phyloP scores from a whole-genome alignment of 2,113 vertebrate genomes.

The Hydrolagus affinis region DNA sequence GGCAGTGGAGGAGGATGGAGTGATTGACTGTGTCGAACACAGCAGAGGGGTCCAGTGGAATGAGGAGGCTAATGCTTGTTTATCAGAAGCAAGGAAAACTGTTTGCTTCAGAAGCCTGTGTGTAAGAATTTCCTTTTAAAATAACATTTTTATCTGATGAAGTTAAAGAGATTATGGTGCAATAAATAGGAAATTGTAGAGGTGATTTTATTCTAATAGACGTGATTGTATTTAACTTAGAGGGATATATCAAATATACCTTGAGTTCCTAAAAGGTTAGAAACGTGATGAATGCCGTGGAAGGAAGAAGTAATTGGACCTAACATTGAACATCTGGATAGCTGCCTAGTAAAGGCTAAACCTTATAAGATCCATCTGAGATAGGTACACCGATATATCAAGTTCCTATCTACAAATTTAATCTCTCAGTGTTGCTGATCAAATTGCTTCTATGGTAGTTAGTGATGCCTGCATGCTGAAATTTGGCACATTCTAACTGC shows the following conservation, averaged over 20 bases:
- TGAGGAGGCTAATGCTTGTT: too few species aligned
- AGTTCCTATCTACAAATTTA: slow-evolving; percentile 22
- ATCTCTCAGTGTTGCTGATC: neutral
- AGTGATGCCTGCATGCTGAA: neutral
- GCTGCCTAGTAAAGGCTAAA: slow-evolving; percentile 16
- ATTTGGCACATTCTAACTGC: slow-evolving; percentile 23
- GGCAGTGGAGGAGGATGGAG: too few species aligned
- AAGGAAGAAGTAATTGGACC: slow-evolving; percentile 12
- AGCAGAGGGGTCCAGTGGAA: too few species aligned
- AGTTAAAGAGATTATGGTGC: neutral
- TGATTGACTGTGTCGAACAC: too few species aligned
- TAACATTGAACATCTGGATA: slow-evolving; percentile 25
- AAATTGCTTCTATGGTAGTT: slow-evolving; percentile 26
- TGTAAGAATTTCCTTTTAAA: neutral
- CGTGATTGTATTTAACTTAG: neutral
- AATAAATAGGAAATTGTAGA: slow-evolving; percentile 23
- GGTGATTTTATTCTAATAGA: neutral
- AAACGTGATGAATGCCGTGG: neutral
- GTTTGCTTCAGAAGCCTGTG: neutral
- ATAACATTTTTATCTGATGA: neutral
- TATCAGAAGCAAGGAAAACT: too few species aligned
- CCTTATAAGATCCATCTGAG: neutral
- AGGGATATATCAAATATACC: neutral
- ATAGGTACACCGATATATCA: slow-evolving; percentile 2
- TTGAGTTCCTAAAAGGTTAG: neutral